Percentiles rank a stretch among this genome's conserved stretches.
Conservation (phyloP, 2,113 vertebrate genomes). For the Calyptommatus sinebrachiatus region DNA sequence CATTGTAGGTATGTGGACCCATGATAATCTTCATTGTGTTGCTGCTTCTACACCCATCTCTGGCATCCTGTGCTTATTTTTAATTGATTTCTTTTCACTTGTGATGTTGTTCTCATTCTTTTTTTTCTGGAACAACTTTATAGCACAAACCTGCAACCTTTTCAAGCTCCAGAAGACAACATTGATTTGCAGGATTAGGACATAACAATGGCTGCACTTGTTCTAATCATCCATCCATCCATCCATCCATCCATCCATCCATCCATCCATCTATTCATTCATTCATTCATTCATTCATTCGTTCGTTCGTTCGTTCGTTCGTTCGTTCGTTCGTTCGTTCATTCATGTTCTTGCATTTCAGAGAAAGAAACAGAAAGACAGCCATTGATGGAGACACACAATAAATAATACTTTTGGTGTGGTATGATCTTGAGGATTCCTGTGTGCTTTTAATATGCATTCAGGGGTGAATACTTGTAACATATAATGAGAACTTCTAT, state of each 20-base stretch:
- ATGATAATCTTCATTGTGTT: slow-evolving; percentile 58
- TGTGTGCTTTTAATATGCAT: too few species aligned
- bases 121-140: slow-evolving; percentile 42
- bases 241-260: too few species aligned
- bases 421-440: too few species aligned
- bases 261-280: too few species aligned
- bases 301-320: too few species aligned
- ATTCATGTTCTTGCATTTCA: background rate
- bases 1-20: slow-evolving; percentile 56
- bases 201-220: too few species aligned
- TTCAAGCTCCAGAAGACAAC: slow-evolving; percentile 42
- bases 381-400: background rate
- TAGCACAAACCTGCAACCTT: slow-evolving; percentile 39
- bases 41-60: slow-evolving; percentile 62
- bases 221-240: too few species aligned
- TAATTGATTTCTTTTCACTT: slow-evolving; percentile 63
- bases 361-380: background rate
- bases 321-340: too few species aligned
- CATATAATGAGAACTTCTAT: too few species aligned
- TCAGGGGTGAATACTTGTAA: too few species aligned
- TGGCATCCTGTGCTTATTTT: slow-evolving; percentile 54
- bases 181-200: slow-evolving; percentile 59
- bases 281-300: too few species aligned
- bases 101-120: slow-evolving; percentile 52
- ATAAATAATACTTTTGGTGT: background rate